Percentiles rank a stretch among this genome's conserved stretches.
phyloP scores from a whole-genome alignment of 2,888 invertebrate genomes.

The Acleris holmiana region DNA sequence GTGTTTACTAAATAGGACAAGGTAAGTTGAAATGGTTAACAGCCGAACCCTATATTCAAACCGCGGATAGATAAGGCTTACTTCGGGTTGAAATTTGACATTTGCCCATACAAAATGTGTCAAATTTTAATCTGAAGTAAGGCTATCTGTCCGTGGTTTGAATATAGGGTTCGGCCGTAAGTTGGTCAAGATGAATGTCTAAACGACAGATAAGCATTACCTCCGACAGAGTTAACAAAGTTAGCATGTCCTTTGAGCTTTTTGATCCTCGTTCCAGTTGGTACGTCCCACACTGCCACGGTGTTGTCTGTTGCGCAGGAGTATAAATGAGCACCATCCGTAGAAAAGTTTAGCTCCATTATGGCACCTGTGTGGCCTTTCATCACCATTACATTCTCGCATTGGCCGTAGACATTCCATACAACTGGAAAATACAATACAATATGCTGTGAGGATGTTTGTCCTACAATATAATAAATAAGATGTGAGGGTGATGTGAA shows the following conservation, averaged over 20 bases:
- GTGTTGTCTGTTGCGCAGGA: constrained; percentile 98
- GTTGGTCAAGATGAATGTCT: no score
- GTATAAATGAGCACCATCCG: constrained; percentile 93
- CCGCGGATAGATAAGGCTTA: no score
- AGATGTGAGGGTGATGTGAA: no score
- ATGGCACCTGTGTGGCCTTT: constrained; percentile 97
- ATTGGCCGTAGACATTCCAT: constrained; percentile 99
- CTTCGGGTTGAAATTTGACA: no score
- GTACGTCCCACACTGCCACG: constrained; percentile 97
- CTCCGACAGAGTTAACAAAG: constrained; percentile 90
- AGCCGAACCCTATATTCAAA: no score
- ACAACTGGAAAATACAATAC: constrained; percentile 84
- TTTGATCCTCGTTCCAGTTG: constrained; percentile 93
- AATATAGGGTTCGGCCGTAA: no score
- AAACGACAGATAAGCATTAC: constrained; percentile 46
- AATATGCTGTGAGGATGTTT: neutral
- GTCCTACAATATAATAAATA: no score
- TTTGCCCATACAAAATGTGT: no score
- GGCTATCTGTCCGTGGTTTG: no score
- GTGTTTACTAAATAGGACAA: no score
- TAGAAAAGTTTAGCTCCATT: constrained; percentile 95
- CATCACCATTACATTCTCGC: constrained; percentile 97
- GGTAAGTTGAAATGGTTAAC: no score
- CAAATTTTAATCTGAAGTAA: no score
- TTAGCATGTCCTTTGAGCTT: constrained; percentile 93